These are phyloP conservation scores for Ptiloglossa arizonensis DNA, from an alignment of 1,140 invertebrate species.

Conservation along the genomic window DNA sequence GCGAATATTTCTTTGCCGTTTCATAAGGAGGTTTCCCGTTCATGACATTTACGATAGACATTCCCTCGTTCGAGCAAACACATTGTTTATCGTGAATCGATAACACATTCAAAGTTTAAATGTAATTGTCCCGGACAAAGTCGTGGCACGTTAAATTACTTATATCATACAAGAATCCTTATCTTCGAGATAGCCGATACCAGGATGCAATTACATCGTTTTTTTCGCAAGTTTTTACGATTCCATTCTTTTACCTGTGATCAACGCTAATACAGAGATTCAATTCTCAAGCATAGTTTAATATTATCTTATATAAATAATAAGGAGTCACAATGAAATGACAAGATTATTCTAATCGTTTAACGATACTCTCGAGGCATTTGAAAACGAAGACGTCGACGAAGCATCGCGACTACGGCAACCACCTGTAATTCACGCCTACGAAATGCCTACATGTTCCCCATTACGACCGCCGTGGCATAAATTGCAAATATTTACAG, in stretches of 20 bases:
- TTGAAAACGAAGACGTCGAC: constrained; percentile 20
- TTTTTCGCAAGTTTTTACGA: constrained; percentile 33
- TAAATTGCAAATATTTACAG: constrained; percentile 50
- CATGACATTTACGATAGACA: constrained; percentile 49
- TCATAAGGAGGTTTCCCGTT: constrained; percentile 19
- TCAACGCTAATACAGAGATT: background rate
- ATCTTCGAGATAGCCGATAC: constrained; percentile 27
- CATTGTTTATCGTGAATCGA: constrained; percentile 44
- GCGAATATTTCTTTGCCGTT: constrained; percentile 8
- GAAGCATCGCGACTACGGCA: constrained; percentile 8
- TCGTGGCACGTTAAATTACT: constrained; percentile 3
- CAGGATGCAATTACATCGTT: background rate
- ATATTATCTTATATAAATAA: too few relatives aligned
- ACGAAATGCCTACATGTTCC: constrained; percentile 60
- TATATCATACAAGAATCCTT: constrained; percentile 12
- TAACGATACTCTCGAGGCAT: background rate
- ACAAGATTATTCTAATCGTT: constrained; percentile 13
- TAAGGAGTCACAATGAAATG: too few relatives aligned
- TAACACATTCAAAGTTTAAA: constrained; percentile 16
- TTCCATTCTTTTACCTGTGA: background rate
- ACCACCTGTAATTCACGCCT: constrained; percentile 65
- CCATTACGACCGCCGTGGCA: constrained; percentile 55
- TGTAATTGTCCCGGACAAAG: background rate
- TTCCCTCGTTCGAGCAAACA: constrained; percentile 17
- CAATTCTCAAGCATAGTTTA: too few relatives aligned